Evolutionary conservation across 2,113 vertebrate species (phyloP).

Genomic region (Coracopsis vasa): DNA sequence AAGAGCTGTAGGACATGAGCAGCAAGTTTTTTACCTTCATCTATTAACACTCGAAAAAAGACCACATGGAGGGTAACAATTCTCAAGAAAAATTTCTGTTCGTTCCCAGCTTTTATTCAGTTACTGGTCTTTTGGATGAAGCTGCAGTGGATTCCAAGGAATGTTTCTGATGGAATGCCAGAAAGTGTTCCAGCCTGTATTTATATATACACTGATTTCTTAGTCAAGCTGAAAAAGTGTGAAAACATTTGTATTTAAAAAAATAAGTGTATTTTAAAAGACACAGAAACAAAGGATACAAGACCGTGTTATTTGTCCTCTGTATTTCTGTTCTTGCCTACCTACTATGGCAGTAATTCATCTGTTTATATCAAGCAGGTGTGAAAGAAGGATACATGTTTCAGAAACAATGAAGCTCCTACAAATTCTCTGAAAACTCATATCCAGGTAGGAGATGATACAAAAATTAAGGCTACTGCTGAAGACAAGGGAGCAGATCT

Average conservation of each 20-base stretch:
- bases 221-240: neutral
- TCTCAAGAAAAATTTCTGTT: neutral
- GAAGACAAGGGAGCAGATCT: neutral
- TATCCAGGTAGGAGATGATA: neutral
- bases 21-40: neutral
- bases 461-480: neutral
- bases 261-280: neutral
- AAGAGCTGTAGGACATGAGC: neutral
- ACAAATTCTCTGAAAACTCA: neutral
- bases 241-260: neutral
- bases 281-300: neutral
- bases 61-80: neutral
- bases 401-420: neutral
- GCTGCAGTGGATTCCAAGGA: neutral
- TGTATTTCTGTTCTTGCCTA: neutral
- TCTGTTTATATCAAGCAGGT: neutral
- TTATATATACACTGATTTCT: neutral
- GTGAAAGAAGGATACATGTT: neutral
- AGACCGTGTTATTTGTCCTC: neutral
- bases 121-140: neutral
- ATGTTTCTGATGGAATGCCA: neutral
- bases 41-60: neutral
- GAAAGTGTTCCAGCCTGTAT: neutral
- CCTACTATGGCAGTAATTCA: neutral
- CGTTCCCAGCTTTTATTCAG: neutral